Evolutionary conservation across 2,113 vertebrate species (phyloP).

Genomic region (Fulica atra): DNA sequence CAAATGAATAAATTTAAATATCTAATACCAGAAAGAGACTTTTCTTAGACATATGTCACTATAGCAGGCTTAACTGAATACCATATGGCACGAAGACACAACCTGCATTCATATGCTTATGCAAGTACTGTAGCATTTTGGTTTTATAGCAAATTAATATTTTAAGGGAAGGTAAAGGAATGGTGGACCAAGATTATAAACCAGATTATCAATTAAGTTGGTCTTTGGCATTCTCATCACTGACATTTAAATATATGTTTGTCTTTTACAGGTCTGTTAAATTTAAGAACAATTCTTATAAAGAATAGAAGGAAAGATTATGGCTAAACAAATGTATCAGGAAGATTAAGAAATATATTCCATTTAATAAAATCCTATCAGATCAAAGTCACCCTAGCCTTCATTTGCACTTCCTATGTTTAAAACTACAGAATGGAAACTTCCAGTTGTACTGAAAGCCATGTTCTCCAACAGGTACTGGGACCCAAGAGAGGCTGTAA

Average conservation of each 20-base stretch:
- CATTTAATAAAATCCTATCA: background rate
- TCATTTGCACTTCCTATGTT: background rate
- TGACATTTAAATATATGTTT: background rate
- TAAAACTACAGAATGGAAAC: conserved; percentile 26
- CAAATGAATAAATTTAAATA: conserved; percentile 22
- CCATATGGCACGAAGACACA: conserved; percentile 5
- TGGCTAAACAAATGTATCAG: background rate
- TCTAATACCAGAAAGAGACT: background rate
- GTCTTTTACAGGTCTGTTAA: background rate
- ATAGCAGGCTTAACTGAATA: conserved; percentile 4
- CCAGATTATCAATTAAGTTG: background rate
- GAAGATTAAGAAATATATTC: background rate
- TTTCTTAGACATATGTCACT: conserved; percentile 5
- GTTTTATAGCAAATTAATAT: background rate
- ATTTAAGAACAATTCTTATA: background rate
- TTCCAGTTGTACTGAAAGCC: background rate
- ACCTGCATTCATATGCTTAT: background rate
- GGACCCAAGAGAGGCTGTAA: background rate
- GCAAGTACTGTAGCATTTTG: background rate
- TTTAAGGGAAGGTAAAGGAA: background rate
- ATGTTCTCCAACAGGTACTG: background rate
- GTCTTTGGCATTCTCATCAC: background rate
- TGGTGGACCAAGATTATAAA: background rate
- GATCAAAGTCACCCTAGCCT: background rate
- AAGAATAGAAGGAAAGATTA: background rate